Evolutionary conservation across 2,888 invertebrate genomes (phyloP).

Genomic region (Euspilapteryx auroguttella): DNA sequence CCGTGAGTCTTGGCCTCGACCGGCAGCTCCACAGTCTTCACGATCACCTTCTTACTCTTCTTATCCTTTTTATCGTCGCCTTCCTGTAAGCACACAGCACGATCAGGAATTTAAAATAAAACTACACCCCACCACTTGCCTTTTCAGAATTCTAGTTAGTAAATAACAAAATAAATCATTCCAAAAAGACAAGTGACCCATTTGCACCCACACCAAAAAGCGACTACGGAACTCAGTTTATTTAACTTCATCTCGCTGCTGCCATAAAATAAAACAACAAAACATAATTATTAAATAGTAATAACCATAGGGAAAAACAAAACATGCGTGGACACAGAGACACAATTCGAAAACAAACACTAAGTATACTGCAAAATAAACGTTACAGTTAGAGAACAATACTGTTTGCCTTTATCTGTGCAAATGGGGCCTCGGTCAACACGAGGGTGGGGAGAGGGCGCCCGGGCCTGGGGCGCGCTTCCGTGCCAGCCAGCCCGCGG

Average conservation of each 20-base stretch:
- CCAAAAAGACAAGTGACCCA: conserved; percentile 46
- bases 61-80: conserved; percentile 67
- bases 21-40: conserved; percentile 83
- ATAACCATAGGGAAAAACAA: conserved; percentile 21
- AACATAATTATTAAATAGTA: no score
- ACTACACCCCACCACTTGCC: conserved; percentile 31
- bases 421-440: conserved; percentile 50
- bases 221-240: conserved; percentile 9
- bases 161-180: conserved; percentile 10
- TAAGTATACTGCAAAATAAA: conserved; percentile 3
- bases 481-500: no score
- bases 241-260: no score
- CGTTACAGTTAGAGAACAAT: conserved; percentile 4
- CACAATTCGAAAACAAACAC: conserved; percentile 11
- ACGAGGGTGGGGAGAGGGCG: conserved; percentile 38
- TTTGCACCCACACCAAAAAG: conserved; percentile 32
- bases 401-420: conserved; percentile 16
- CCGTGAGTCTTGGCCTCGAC: conserved; percentile 78
- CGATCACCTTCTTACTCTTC: conserved; percentile 71
- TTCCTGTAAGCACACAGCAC: conserved; percentile 32
- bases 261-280: no score
- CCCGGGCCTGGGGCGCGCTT: conserved; percentile 40
- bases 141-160: conserved; percentile 1
- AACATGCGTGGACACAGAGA: conserved; percentile 61
- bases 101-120: conserved; percentile 23